Evolutionary conservation across 2,113 vertebrate species (phyloP).

Genomic region (Gopherus evgoodei): DNA sequence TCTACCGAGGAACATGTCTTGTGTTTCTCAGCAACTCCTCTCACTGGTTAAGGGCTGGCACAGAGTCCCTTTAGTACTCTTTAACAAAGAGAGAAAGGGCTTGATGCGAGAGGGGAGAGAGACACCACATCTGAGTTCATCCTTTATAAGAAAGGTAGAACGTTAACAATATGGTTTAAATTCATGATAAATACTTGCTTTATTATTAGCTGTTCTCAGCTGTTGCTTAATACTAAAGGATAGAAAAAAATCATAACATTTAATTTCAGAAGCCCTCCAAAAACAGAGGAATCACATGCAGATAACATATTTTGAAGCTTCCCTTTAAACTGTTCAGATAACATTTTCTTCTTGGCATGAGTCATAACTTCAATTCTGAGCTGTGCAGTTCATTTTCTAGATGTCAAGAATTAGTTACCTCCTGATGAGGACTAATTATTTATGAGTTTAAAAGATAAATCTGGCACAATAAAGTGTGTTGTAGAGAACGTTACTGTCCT

Average conservation of each 20-base stretch:
- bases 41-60: background rate
- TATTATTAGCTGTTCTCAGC: background rate
- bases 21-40: background rate
- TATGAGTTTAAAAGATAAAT: background rate
- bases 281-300: slow-evolving; percentile 23
- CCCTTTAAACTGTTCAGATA: slow-evolving; percentile 19
- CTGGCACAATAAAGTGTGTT: background rate
- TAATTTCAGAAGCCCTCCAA: slow-evolving; percentile 32
- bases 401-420: slow-evolving; percentile 42
- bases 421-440: slow-evolving; percentile 54
- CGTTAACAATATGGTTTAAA: background rate
- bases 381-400: background rate
- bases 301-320: background rate
- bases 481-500: slow-evolving; percentile 52
- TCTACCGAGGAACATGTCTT: background rate
- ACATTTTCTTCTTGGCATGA: slow-evolving; percentile 24
- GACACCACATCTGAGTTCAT: background rate
- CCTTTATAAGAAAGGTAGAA: background rate
- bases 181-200: background rate
- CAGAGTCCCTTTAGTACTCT: accelerated
- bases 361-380: slow-evolving; percentile 25
- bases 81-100: background rate
- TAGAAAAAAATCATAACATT: background rate
- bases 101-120: background rate
- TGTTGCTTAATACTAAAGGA: background rate